Base-by-base conservation (phyloP, 2,888 invertebrate species). In the Lumbricus terrestris region DNA sequence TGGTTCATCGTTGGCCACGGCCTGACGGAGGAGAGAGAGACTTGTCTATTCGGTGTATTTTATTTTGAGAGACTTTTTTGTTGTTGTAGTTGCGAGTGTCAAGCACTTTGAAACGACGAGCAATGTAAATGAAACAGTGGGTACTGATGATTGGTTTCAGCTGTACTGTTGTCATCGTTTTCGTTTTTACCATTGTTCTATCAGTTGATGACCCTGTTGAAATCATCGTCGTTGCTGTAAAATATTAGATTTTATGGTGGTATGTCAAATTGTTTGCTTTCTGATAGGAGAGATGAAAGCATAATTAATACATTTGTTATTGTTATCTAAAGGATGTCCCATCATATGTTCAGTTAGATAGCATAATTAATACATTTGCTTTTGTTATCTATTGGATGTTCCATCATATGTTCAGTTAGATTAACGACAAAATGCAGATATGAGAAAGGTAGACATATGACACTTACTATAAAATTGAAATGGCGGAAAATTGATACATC, bases 1-100 rank as follows among this genome's bases (percentile, higher is more conserved):
- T n/a, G n/a, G n/a, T n/a, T n/a, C n/a, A n/a, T n/a, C n/a, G n/a
- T n/a, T n/a, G n/a, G n/a, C n/a, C n/a, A n/a, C n/a, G n/a, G n/a
- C n/a, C n/a, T n/a, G n/a, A n/a, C n/a, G n/a, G n/a, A n/a, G n/a
- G n/a, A n/a, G n/a, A n/a, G n/a, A n/a, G n/a, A n/a, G n/a, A n/a
- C n/a, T n/a, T n/a, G n/a, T n/a, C n/a, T 85, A 16, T 35, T 90
- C 11, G n/a, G 4, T 34, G 42, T n/a, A 89, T 23, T 40, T 33
- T 35, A 42, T 69, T 69, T 29, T 16, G 11, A 69, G 0, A 8
- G 11, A 16, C 16, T 15, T 3, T 29, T 69, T 69, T 69, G 29
- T 69, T 88, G 69, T 37, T 91, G 8, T 90, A 92, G 92, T 92
- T 90, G 90, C 91, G 34, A 91, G 92, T 47, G 35, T 91, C 85